Conservation (phyloP, 2,113 vertebrate species). For the Actinemys pallida region DNA sequence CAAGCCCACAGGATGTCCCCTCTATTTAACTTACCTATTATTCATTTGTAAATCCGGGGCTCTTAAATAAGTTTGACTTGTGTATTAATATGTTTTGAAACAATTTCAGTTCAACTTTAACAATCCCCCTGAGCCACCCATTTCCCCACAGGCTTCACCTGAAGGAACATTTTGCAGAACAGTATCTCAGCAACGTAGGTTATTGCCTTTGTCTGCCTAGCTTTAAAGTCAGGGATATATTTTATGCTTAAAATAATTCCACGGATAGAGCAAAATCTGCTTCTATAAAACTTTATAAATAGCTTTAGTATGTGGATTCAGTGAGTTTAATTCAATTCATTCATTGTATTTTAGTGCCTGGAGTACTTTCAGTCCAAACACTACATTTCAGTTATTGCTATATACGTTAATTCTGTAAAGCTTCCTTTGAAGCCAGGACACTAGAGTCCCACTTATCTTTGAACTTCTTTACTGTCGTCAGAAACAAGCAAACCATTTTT, state of each 20-base stretch:
- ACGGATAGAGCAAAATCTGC: background rate
- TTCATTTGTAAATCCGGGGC: background rate
- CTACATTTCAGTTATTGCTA: slow-evolving; percentile 17
- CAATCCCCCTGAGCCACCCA: background rate
- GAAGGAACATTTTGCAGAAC: background rate
- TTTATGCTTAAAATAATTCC: slow-evolving; percentile 24
- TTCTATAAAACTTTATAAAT: slow-evolving; percentile 60
- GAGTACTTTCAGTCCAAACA: background rate
- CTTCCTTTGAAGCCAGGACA: background rate
- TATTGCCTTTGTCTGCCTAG: slow-evolving; percentile 5
- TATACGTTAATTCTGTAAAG: slow-evolving; percentile 24
- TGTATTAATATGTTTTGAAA: background rate
- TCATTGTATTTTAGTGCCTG: slow-evolving; percentile 28
- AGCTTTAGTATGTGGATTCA: slow-evolving; percentile 37
- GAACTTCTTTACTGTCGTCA: background rate
- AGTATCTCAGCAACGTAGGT: background rate
- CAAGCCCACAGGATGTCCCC: background rate
- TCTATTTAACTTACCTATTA: background rate
- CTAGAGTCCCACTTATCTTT: background rate
- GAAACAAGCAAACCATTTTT: background rate
- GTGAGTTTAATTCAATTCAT: slow-evolving; percentile 54
- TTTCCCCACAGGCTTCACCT: background rate
- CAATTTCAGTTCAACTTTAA: background rate
- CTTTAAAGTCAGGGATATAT: slow-evolving; percentile 1
- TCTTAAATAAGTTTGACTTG: background rate